Conservation (phyloP, 2,113 vertebrate genomes). For the Nothobranchius furzeri region DNA sequence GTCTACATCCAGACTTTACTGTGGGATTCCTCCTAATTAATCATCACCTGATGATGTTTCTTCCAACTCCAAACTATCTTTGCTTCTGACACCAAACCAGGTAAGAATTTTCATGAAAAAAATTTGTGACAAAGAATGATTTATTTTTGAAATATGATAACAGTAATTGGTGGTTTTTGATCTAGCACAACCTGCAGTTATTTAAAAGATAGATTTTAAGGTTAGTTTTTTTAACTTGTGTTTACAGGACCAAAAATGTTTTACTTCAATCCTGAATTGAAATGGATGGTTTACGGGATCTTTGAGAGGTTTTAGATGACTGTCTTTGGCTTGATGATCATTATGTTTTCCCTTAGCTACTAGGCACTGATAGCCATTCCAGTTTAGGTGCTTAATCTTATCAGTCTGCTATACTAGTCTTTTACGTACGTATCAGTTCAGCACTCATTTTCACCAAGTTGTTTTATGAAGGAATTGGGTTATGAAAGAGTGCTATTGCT, state of each 20-base stretch:
- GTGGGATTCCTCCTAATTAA: constrained; percentile 1
- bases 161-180: not conserved
- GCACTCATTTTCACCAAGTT: not conserved
- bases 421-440: not conserved
- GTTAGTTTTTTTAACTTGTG: not conserved
- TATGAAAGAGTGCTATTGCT: not conserved
- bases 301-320: too few relatives aligned
- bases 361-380: not conserved
- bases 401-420: not conserved
- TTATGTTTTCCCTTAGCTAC: not conserved
- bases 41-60: constrained; percentile 31
- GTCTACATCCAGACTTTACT: constrained; percentile 28
- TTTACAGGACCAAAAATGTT: not conserved
- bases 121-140: not conserved
- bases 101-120: constrained; percentile 46
- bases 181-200: not conserved
- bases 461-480: not conserved
- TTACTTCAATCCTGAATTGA: not conserved
- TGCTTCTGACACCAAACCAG: constrained; percentile 28
- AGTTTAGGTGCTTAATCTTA: too few relatives aligned
- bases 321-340: not conserved
- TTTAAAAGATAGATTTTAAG: not conserved
- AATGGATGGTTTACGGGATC: too few relatives aligned
- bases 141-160: too few relatives aligned
- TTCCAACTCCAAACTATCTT: constrained; percentile 11